Base-by-base conservation (phyloP, 2,797 vertebrate genomes). In the Menidia menidia region DNA sequence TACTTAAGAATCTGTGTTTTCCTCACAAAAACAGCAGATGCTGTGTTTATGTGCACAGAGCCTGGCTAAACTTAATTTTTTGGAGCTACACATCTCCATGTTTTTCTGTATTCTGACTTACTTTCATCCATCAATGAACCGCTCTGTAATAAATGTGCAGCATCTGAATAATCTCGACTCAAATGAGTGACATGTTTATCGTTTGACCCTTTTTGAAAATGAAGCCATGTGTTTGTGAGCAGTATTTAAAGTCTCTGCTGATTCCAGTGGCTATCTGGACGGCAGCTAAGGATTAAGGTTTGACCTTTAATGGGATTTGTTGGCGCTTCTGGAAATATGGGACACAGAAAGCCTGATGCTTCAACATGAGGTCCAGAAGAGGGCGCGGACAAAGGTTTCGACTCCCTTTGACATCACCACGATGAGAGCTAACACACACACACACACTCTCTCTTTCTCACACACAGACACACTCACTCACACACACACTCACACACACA, bases 401-500 rank as follows among this genome's bases (percentile, higher is more conserved):
- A 30, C 57, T 73, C 54, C 63, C 52, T 77, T 58, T 68, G 51
- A 80, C 63, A 66, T 63, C 69, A 61, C 54, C 4, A 4, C 14
- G 54, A n/a, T 47, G 32, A 79, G 47, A 67, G 44, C 61, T 69
- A 64, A 45, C 53, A 64, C 41, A 64, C 25, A 32, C 31, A 66
- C 78, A 61, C 70, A 54, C 59, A 64, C 69, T 8, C 72, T 25
- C 25, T 25, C 25, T 25, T 25, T 25, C 25, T 25, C 61, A 66
- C 78, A 33, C 77, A 32, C 31, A 72, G 67, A 8, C 72, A 86
- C 75, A 89, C 75, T 86, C 82, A 57, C 71, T 47, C 61, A 66
- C 78, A 61, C 70, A 54, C 59, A 64, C 77, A 31, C 76, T 19
- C 19, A 71, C 68, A 6, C 71, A 85, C 74, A 45, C 47, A 71